Evolutionary conservation across 2,113 vertebrate genomes (phyloP).

Genomic region (Rhinogobius similis): DNA sequence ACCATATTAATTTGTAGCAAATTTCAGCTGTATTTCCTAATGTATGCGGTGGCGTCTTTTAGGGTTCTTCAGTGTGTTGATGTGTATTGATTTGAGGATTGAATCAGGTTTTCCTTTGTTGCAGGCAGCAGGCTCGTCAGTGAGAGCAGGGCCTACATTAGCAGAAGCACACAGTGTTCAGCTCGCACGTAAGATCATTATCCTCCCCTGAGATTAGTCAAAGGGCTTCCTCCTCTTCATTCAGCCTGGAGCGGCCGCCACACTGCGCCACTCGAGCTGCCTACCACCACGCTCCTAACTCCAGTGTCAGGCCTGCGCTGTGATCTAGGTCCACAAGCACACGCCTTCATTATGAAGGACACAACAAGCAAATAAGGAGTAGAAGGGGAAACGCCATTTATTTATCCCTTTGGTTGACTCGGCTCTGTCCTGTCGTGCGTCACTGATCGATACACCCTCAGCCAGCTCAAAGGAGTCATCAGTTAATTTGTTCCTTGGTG

Average conservation of each 20-base stretch:
- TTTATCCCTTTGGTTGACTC: neutral
- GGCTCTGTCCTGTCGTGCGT: slow-evolving; percentile 6
- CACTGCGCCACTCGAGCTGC: slow-evolving; percentile 51
- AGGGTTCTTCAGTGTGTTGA: neutral
- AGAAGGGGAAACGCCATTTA: neutral
- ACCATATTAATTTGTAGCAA: neutral
- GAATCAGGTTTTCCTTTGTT: slow-evolving; percentile 14
- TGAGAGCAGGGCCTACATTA: slow-evolving; percentile 21
- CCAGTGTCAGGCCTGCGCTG: neutral
- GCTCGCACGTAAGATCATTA: slow-evolving; percentile 51
- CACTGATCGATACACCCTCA: slow-evolving; percentile 5
- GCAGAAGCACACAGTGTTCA: slow-evolving; percentile 42
- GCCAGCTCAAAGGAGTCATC: slow-evolving; percentile 22
- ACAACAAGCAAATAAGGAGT: neutral
- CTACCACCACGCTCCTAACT: slow-evolving; percentile 45
- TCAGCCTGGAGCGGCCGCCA: slow-evolving; percentile 50
- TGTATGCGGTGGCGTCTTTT: neutral
- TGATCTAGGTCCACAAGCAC: neutral
- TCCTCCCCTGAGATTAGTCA: slow-evolving; percentile 59
- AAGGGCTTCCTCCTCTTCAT: slow-evolving; percentile 58
- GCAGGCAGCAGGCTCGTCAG: slow-evolving; percentile 12
- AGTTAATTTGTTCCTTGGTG: slow-evolving; percentile 27
- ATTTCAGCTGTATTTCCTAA: neutral
- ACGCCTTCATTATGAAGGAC: neutral
- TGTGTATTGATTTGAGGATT: slow-evolving; percentile 2